A percentile compares a stretch with the other conserved stretches of the same genome.
Conservation (phyloP, 2,888 invertebrate genomes). For the Drosophila rubida region DNA sequence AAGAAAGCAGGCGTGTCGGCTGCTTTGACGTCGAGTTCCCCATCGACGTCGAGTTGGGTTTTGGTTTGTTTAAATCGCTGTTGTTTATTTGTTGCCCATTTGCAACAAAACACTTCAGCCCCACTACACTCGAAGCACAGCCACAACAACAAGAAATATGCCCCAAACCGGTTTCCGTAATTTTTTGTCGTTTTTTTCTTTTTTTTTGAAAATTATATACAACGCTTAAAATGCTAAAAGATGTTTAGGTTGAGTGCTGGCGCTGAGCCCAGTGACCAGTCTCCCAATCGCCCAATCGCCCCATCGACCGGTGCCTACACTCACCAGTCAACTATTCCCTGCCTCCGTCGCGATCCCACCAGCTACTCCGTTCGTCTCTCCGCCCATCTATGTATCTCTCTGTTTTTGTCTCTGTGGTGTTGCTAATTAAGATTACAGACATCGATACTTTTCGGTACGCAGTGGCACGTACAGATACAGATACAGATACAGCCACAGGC, state of each 20-base stretch:
- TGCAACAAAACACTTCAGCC: slow-evolving; percentile 70
- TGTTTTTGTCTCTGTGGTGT: slow-evolving; percentile 59
- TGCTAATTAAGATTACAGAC: slow-evolving; percentile 79
- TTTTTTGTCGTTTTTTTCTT: slow-evolving; percentile 44
- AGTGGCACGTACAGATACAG: slow-evolving; percentile 68
- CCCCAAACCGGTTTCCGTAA: slow-evolving; percentile 62
- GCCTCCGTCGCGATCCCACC: background rate
- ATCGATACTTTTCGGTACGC: slow-evolving; percentile 74
- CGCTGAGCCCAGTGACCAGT: slow-evolving; percentile 43
- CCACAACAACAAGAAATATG: slow-evolving; percentile 50
- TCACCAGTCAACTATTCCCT: slow-evolving; percentile 6
- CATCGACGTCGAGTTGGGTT: background rate
- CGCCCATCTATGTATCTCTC: slow-evolving; percentile 1
- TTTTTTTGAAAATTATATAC: slow-evolving; percentile 53
- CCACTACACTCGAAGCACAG: slow-evolving; percentile 16
- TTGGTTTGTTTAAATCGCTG: slow-evolving; percentile 47
- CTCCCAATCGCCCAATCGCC: background rate
- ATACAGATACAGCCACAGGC: slow-evolving; percentile 17
- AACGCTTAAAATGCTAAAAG: slow-evolving; percentile 75
- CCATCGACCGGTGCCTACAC: background rate
- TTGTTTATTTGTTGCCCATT: slow-evolving; percentile 74
- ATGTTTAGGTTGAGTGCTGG: slow-evolving; percentile 64
- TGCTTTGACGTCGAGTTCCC: slow-evolving; percentile 45
- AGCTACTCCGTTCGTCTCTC: background rate
- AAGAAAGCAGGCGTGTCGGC: slow-evolving; percentile 60